These are phyloP conservation scores for Mystacides longicornis DNA, from an alignment of 2,888 invertebrate genomes.

Conservation along the genomic window DNA sequence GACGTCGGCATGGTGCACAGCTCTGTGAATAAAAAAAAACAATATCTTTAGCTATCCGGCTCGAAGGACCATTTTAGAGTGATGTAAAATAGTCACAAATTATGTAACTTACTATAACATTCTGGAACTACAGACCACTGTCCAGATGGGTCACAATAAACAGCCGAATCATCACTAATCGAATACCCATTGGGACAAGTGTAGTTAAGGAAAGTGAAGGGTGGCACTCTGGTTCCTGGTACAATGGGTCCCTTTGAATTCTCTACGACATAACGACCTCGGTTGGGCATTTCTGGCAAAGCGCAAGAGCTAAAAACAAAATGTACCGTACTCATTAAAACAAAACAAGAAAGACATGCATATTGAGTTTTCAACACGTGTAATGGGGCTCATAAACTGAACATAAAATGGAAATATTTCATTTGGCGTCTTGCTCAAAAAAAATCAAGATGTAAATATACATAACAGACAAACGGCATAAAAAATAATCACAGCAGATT, in stretches of 20 bases:
- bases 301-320: not conserved
- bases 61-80: not conserved
- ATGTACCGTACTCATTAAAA: too few species aligned
- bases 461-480: too few species aligned
- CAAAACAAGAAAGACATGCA: too few species aligned
- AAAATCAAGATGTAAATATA: too few species aligned
- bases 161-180: not conserved
- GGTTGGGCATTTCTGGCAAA: not conserved
- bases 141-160: not conserved
- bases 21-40: slow-evolving; percentile 4
- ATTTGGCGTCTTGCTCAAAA: too few species aligned
- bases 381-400: too few species aligned
- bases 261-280: not conserved
- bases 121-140: not conserved
- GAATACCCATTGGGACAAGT: not conserved
- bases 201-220: not conserved
- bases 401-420: too few species aligned
- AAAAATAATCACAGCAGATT: too few species aligned
- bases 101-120: slow-evolving; percentile 2
- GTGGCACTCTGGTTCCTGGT: not conserved
- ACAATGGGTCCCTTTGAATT: not conserved
- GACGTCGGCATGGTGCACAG: not conserved
- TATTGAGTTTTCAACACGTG: too few species aligned
- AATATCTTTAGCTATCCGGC: not conserved
- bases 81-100: not conserved